These are phyloP conservation scores for Heliothis virescens DNA, from an alignment of 1,140 invertebrate species.

Conservation along the genomic window DNA sequence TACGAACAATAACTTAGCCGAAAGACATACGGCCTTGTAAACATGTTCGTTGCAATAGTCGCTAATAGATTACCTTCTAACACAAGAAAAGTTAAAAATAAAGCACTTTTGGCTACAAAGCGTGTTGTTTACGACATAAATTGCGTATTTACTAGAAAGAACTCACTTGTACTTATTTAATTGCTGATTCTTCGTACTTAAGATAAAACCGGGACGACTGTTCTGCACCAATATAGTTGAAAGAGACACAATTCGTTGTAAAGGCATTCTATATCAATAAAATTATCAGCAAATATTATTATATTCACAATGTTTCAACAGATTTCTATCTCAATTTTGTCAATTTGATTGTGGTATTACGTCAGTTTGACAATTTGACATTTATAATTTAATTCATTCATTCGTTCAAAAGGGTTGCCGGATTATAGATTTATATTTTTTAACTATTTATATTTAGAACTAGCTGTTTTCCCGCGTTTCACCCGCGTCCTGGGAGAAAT, in stretches of 20 bases:
- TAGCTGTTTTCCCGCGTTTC: no score
- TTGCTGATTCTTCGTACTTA: slow-evolving; percentile 51
- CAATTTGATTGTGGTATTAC: no score
- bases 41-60: not conserved
- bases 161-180: slow-evolving; percentile 60
- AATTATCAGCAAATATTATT: not conserved
- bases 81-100: slow-evolving; percentile 36
- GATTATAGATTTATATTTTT: no score
- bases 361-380: no score
- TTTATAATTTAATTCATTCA: no score
- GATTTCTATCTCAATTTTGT: not conserved
- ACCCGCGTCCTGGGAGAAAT: no score
- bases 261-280: slow-evolving; percentile 58
- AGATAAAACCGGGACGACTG: slow-evolving; percentile 56
- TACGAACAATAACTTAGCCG: not conserved
- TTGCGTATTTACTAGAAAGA: slow-evolving; percentile 45
- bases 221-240: slow-evolving; percentile 60
- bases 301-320: not conserved
- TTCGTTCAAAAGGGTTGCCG: no score
- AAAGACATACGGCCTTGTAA: slow-evolving; percentile 3
- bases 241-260: slow-evolving; percentile 61
- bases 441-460: no score
- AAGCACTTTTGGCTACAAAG: slow-evolving; percentile 46
- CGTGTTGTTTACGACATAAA: slow-evolving; percentile 52
- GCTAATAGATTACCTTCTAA: slow-evolving; percentile 8